These are phyloP conservation scores for Nycticryphes semicollaris DNA, from an alignment of 2,113 vertebrate species.

Conservation along the genomic window DNA sequence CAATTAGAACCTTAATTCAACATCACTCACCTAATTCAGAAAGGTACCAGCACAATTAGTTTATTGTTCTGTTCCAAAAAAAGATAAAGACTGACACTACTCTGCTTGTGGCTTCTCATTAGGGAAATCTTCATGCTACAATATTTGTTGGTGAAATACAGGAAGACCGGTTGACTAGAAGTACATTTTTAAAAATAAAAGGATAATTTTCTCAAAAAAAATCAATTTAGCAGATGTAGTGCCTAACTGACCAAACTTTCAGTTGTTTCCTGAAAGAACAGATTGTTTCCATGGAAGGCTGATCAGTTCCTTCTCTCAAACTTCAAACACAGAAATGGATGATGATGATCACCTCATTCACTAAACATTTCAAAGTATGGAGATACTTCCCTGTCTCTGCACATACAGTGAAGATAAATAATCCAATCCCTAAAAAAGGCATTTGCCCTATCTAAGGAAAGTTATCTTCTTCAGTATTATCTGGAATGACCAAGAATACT, in stretches of 20 bases:
- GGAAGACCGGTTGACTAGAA: not conserved
- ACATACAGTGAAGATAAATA: not conserved
- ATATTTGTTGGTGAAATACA: not conserved
- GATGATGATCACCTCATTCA: not conserved
- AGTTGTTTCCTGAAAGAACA: not conserved
- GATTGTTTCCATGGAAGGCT: not conserved
- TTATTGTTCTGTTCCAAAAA: not conserved
- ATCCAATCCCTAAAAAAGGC: not conserved
- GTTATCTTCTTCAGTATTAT: not conserved
- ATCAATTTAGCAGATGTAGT: not conserved
- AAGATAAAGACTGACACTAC: not conserved
- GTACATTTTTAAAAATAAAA: not conserved
- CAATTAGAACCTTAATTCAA: not conserved
- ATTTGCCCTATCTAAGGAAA: not conserved
- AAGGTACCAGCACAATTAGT: not conserved
- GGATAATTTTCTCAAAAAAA: not conserved
- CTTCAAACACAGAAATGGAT: not conserved
- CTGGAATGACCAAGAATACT: not conserved
- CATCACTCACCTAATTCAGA: not conserved
- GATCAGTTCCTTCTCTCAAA: not conserved
- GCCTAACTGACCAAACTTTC: not conserved
- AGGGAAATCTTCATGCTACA: not conserved
- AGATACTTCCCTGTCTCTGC: not conserved
- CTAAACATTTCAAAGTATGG: not conserved
- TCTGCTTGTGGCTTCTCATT: not conserved